phyloP scores from a whole-genome alignment of 2,888 invertebrate genomes.

The Eilema griseolum region DNA sequence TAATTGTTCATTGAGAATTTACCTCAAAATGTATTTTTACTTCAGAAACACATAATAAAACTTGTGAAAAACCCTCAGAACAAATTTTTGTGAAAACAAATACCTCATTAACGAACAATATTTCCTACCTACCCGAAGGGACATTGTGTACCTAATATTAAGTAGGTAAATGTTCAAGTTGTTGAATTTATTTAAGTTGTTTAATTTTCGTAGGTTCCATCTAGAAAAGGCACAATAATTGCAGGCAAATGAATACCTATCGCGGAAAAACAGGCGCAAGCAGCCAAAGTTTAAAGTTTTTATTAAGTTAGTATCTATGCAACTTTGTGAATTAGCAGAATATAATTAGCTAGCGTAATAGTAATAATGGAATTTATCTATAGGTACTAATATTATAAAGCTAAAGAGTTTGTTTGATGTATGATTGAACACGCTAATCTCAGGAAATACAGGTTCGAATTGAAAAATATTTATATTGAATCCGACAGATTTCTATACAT shows the following conservation, averaged over 20 bases:
- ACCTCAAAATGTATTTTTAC: neutral
- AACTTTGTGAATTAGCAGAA: neutral
- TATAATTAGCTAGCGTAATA: neutral
- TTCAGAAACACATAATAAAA: neutral
- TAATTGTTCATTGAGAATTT: neutral
- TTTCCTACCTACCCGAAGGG: neutral
- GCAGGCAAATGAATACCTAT: no score
- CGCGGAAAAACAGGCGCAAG: neutral
- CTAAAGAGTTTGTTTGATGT: no score
- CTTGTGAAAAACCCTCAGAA: neutral
- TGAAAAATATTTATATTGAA: no score
- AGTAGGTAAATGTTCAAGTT: no score
- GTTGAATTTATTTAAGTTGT: no score
- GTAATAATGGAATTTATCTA: no score
- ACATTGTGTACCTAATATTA: neutral
- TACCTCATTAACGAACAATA: neutral
- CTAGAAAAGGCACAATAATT: neutral
- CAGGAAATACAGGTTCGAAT: no score
- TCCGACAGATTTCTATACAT: no score
- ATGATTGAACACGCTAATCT: no score
- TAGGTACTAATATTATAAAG: no score
- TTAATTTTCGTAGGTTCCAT: neutral
- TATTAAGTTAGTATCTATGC: neutral
- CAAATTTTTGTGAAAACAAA: neutral
- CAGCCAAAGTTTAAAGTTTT: neutral